These are phyloP conservation scores for Cyrtonyx montezumae DNA, from an alignment of 2,113 vertebrate genomes.

Conservation along the genomic window DNA sequence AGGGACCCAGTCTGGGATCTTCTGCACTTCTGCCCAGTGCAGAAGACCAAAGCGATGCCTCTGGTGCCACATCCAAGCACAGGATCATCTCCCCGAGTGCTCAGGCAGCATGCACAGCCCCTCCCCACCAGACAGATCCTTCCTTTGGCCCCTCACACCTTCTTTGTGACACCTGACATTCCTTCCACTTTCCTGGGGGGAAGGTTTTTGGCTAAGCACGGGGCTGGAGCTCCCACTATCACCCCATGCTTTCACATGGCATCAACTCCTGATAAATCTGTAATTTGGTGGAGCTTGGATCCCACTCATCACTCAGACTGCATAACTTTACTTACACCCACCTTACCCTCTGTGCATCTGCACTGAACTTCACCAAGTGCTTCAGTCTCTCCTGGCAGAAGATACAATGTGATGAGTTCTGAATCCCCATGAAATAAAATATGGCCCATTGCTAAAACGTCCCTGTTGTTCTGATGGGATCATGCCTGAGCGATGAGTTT, in stretches of 20 bases:
- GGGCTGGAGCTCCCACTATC: neutral
- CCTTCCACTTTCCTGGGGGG: neutral
- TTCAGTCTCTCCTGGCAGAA: neutral
- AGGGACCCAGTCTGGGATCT: too few relatives aligned
- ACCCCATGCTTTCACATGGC: accelerated
- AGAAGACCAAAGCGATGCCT: neutral
- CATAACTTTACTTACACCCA: too few relatives aligned
- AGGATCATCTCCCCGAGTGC: neutral
- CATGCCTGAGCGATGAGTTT: too few relatives aligned
- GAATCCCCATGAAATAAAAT: too few relatives aligned
- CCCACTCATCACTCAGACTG: neutral
- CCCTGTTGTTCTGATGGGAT: too few relatives aligned
- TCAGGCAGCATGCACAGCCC: neutral
- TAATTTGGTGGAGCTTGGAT: neutral
- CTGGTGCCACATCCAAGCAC: neutral
- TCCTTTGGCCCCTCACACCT: neutral
- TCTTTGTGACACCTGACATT: neutral
- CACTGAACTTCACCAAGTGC: neutral
- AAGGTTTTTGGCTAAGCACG: neutral
- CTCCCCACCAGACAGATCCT: neutral
- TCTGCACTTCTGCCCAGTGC: too few relatives aligned
- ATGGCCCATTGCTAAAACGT: too few relatives aligned
- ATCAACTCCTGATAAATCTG: neutral
- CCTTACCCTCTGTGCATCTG: accelerated
- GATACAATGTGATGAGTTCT: too few relatives aligned